These are phyloP conservation scores for Cochlearius cochlearius DNA, from an alignment of 2,113 vertebrate genomes.

Conservation along the genomic window DNA sequence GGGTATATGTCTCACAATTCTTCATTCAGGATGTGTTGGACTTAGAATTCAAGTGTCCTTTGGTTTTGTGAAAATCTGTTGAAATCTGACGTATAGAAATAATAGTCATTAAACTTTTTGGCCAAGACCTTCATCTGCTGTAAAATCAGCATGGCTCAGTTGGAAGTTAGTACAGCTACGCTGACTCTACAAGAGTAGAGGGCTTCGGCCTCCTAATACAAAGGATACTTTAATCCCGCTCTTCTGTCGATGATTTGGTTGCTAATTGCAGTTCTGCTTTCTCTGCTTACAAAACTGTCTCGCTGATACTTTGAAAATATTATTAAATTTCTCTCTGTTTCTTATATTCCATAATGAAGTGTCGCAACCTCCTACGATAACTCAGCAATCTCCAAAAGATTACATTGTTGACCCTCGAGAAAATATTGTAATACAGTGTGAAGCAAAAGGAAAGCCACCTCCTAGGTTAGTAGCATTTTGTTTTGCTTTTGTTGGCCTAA, in stretches of 20 bases:
- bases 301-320: constrained; percentile 8
- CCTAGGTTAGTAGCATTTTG: constrained; percentile 81
- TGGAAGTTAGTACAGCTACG: neutral
- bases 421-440: constrained; percentile 93
- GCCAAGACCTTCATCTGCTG: neutral
- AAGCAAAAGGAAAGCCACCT: constrained; percentile 94
- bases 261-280: neutral
- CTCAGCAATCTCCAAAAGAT: constrained; percentile 94
- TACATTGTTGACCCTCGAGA: constrained; percentile 96
- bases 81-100: neutral
- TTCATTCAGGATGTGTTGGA: neutral
- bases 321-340: constrained; percentile 55
- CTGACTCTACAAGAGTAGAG: neutral
- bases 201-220: neutral
- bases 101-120: neutral
- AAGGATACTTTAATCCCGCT: neutral
- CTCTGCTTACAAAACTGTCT: neutral
- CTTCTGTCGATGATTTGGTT: neutral
- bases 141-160: neutral
- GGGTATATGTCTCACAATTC: neutral
- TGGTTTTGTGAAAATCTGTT: neutral
- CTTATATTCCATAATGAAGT: constrained; percentile 77
- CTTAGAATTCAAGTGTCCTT: neutral
- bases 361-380: constrained; percentile 94
- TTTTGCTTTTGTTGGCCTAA: neutral